These are phyloP conservation scores for Gallinago undulata DNA, from an alignment of 2,113 vertebrate genomes.

Conservation along the genomic window DNA sequence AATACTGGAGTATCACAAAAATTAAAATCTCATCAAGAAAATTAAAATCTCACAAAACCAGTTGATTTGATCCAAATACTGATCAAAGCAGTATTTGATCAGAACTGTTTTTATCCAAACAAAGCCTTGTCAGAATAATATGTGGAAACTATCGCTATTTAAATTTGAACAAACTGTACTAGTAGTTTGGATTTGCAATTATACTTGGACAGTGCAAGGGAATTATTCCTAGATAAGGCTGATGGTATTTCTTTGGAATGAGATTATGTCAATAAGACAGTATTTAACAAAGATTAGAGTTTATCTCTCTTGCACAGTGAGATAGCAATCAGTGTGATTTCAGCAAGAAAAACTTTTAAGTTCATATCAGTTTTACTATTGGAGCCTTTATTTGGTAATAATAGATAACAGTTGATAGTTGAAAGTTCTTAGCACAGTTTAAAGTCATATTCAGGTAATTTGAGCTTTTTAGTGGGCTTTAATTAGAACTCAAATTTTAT, in stretches of 20 bases:
- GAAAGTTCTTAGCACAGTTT: neutral
- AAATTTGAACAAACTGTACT: neutral
- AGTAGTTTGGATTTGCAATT: neutral
- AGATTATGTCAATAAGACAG: neutral
- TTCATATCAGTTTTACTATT: neutral
- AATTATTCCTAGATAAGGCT: neutral
- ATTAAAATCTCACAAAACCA: neutral
- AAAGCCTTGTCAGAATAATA: neutral
- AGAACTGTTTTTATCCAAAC: neutral
- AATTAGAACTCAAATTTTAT: neutral
- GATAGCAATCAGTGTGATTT: neutral
- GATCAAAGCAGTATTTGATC: neutral
- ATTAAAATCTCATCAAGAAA: neutral
- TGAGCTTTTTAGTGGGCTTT: constrained; percentile 4
- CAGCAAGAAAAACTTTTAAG: neutral
- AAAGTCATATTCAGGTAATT: neutral
- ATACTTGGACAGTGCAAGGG: neutral
- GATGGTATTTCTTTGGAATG: neutral
- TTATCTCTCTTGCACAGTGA: neutral
- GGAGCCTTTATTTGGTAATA: neutral
- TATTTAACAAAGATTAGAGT: constrained; percentile 23
- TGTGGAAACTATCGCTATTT: neutral
- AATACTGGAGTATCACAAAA: neutral
- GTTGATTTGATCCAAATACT: neutral
- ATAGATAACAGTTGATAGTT: neutral